Evolutionary conservation across 2,888 invertebrate species (phyloP), one percentile per base, ranked within the genome.

Genomic region (Carterocephalus palaemon): DNA sequence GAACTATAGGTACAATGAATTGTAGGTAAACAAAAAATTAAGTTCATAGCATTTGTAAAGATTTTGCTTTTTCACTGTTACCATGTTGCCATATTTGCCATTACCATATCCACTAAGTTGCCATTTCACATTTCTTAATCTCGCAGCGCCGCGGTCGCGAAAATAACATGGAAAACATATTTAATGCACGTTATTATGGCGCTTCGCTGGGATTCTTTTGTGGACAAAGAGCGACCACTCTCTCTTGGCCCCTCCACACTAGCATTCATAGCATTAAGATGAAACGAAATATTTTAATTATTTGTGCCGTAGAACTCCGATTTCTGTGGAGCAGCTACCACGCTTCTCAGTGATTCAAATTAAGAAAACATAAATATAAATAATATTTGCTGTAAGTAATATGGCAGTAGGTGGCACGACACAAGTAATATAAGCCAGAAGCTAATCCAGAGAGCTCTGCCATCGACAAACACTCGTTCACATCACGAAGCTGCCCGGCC

Each of bases 211-310:
- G 28, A 28, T 15, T 28, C 28, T 28, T 28, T 28, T 28, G n/a
- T 28, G 15, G 7, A 28, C 28, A 28, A 28, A 28, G 28, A 28
- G n/a, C 28, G 28, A 28, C 28, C 28, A 28, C 15, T 28, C 15
- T 15, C 15, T 15, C 28, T 15, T 28, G 28, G 15, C 13, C 28
- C 15, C 13, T 15, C 7, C 28, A 28, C 28, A 15, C 28, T 12
- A 15, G 15, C 28, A 15, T 28, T 28, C 15, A 28, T 12, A 28
- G 28, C 3, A 28, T 28, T 28, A 15, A 28, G 15, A 28, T 28
- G 28, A 28, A 28, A 28, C 28, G 13, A 28, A 28, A 15, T 28
- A 28, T 28, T 28, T 28, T 28, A 28, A 28, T 28, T 15, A 28
- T 28, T 12, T 15, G 15, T n/a, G 13, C 15, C 15, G 15, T 15